Evolutionary conservation across 2,113 vertebrate species (phyloP), one percentile per base, ranked within the genome.

Genomic region (Chinchilla lanigera): DNA sequence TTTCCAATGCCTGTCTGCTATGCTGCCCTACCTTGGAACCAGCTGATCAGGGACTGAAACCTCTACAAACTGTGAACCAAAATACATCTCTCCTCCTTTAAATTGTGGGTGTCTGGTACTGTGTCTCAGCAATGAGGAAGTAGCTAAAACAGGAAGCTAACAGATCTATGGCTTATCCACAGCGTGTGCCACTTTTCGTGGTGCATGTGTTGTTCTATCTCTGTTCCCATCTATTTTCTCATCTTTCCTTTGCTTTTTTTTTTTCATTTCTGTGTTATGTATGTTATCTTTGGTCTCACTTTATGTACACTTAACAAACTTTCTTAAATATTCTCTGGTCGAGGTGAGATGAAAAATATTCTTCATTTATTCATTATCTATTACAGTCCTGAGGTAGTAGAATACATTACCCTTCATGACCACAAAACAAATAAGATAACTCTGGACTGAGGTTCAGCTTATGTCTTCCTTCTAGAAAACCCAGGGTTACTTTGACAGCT

Each of bases 91-190:
- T 47, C 44, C 11, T 75, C 38, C 71, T 47, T 77, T 47, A 44
- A 73, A 77, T 47, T 77, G 41, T 30, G 12, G 73, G 41, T 77
- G 73, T 44, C 12, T 28, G 26, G 44, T 14, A 30, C 5, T 44
- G 13, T 47, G 44, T 47, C 24, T 77, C 41, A 47, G 41, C 6
- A 28, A 3, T 47, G 73, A 77, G 73, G 30, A 47, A 77, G 41
- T 47, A 47, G 26, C 71, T 47, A 47, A 77, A 47, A 47, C 26
- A 44, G 41, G 41, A 47, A 77, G 26, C 44, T n/a, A 8, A 3
- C 3, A 38, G 0, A 3, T 14, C 1, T 4, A 0, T 26, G 67
- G 60, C 89, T 33, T 22, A 0, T 35, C 13, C 1, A 4, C 7
- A 7, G 17, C 0, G 22, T 5, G 11, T 17, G 41, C 52, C 61